Evolutionary conservation across 2,888 invertebrate genomes (phyloP), one percentile per base, ranked within the genome.

Genomic region (Orthosia gracilis): DNA sequence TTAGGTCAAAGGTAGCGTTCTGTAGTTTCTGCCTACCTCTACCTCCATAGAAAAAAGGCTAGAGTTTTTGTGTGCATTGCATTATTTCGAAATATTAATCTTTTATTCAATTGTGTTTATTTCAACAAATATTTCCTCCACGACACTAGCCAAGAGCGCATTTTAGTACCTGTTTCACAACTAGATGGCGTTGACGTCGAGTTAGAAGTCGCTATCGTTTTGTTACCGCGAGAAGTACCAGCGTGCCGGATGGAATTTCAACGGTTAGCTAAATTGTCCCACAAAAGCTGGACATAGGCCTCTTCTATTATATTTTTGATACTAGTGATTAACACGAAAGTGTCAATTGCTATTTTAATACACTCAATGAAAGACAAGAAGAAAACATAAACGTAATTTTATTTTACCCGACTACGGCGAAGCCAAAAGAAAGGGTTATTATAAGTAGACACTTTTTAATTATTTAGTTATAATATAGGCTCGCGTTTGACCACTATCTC

Each of bases 231-330:
- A 45, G 0, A 61, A 61, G 61, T 45, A 61, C 21, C 45, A 45
- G 21, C 9, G 0, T 7, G 5, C 26, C 23, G 23, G 3, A 13
- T 21, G 54, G 17, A 3, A 9, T 2, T 15, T 23, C 17, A 0
- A 7, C 21, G 15, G 9, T 12, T 1, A 5, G 31, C 4, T 58
- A 4, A 3, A n/a, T 31, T n/a, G 61, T 61, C n/a, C 61, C 61
- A 61, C 61, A 45, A 61, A 61, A 61, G 61, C 61, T 61, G 61
- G 61, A 61, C 61, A 61, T 45, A 61, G 61, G 61, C 61, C 45
- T 61, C 45, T 61, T 21, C 61, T 61, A 58, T 15, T 21, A 9
- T 61, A 61, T 61, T 61, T 61, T 61, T 61, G 61, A 61, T 9
- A 15, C 21, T 45, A 61, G 61, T 15, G 45, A 15, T 4, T 61